These are phyloP conservation scores for Xyrichtys novacula DNA, from an alignment of 2,797 vertebrate genomes.

Conservation along the genomic window DNA sequence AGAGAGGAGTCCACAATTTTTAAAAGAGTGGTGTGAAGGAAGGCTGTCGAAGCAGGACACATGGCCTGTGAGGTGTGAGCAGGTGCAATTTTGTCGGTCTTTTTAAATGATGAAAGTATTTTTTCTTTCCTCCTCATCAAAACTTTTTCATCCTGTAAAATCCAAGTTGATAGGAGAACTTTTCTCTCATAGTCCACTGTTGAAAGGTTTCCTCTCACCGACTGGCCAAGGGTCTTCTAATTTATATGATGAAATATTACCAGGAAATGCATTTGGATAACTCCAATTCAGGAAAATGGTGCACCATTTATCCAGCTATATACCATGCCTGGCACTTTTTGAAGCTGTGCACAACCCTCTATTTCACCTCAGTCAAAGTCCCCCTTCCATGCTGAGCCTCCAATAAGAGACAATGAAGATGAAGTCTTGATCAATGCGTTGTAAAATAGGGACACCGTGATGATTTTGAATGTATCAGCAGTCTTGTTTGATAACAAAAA, in stretches of 20 bases:
- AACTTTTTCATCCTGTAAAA: neutral
- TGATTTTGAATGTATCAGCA: too few relatives aligned
- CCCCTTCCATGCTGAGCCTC: too few relatives aligned
- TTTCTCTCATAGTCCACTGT: neutral
- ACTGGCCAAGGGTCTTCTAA: neutral
- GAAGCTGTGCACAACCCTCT: too few relatives aligned
- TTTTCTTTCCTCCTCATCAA: neutral
- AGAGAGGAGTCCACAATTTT: conserved; percentile 22
- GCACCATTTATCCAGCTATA: neutral
- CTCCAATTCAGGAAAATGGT: neutral
- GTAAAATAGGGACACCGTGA: too few relatives aligned
- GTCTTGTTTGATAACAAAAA: too few relatives aligned
- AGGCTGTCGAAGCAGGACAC: neutral
- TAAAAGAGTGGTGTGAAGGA: conserved; percentile 26
- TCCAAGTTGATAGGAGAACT: too few relatives aligned
- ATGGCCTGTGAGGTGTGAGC: neutral
- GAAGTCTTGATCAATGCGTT: too few relatives aligned
- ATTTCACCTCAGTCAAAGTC: too few relatives aligned
- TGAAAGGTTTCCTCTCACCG: neutral
- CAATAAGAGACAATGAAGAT: too few relatives aligned
- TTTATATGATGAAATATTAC: neutral
- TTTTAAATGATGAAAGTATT: neutral
- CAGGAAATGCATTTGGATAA: too few relatives aligned
- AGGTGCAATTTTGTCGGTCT: neutral
- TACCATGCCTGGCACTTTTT: too few relatives aligned